A percentile compares a stretch with the other conserved stretches of the same genome.
Conservation (phyloP, 1,140 invertebrate species). For the Caenorhabditis latens region DNA sequence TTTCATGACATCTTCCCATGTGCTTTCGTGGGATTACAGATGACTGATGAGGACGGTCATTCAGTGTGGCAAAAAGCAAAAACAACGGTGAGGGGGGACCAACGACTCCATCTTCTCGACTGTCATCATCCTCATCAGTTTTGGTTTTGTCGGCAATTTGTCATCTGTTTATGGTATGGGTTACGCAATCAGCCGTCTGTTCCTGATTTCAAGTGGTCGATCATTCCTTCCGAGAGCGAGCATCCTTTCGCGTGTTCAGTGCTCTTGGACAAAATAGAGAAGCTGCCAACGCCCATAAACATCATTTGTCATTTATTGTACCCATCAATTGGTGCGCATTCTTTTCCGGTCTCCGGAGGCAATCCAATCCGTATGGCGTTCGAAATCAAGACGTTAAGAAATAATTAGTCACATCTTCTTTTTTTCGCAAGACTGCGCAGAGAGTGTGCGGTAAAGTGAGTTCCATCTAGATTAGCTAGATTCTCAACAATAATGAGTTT, state of each 20-base stretch:
- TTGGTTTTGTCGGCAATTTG: conserved; percentile 49
- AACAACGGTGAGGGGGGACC: neutral
- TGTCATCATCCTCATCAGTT: conserved; percentile 20
- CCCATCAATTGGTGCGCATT: conserved; percentile 48
- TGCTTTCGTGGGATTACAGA: conserved; percentile 8
- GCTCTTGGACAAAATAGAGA: neutral
- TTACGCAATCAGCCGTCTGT: conserved; percentile 44
- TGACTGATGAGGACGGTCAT: conserved; percentile 49
- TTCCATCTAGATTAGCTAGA: neutral
- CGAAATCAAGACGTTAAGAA: conserved; percentile 25
- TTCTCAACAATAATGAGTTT: neutral
- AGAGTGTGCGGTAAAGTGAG: neutral
- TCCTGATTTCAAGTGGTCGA: conserved; percentile 52
- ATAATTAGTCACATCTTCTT: conserved; percentile 18
- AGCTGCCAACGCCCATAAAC: conserved; percentile 42
- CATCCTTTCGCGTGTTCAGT: neutral
- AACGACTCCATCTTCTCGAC: conserved; percentile 8
- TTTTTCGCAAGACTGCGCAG: neutral
- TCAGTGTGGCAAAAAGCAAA: neutral
- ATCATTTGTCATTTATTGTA: conserved; percentile 50
- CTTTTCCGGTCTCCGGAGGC: conserved; percentile 30
- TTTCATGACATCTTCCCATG: conserved; percentile 23
- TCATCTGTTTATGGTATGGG: conserved; percentile 38
- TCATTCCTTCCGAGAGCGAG: conserved; percentile 13
- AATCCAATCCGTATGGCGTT: conserved; percentile 43